Base-by-base conservation (phyloP, 2,888 invertebrate species). In the Esperia sulphurella region DNA sequence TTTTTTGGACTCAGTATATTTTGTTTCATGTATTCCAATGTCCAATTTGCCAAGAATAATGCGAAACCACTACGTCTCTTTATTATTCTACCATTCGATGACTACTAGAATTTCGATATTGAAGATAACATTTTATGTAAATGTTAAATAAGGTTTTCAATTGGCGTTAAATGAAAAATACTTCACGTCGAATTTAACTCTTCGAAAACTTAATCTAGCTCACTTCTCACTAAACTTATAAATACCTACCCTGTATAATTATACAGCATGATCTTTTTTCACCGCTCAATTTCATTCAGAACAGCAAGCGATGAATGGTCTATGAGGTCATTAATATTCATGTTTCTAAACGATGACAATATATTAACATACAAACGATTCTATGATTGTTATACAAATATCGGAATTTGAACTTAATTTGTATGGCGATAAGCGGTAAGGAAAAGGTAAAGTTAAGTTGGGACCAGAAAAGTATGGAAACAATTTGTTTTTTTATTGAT, bases 271-370 rank as follows among this genome's bases (percentile, higher is more conserved):
- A 33, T 43, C 7, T 52, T 53, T 55, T 52, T 55, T 52, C 48
- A 53, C 14, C 41, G 39, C 43, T 30, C 50, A 42, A 51, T 50
- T 49, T 46, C 49, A 50, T 53, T 46, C 48, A 61, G 53, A 58
- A 58, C 52, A 55, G 53, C 54, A 54, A 53, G 41, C 14, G 52
- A 53, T 58, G 56, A 68, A 68, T 66, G 57, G 54, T 50, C 57
- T 58, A 54, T 58, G 55, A 58, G 61, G 59, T 51, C 58, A 62
- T 68, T 67, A 67, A 67, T 65, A 60, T 57, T 65, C 52, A 58
- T 58, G 54, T 53, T 50, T 49, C 47, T 51, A 55, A 52, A 51
- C 59, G 59, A 67, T 63, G 67, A 64, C 55, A 61, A 43, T 39
- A 37, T 35, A 68, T 69, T 69, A 51, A 29, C 62, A 67, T 65